phyloP scores from a whole-genome alignment of 2,888 invertebrate genomes.

The Parasteatoda lunata region DNA sequence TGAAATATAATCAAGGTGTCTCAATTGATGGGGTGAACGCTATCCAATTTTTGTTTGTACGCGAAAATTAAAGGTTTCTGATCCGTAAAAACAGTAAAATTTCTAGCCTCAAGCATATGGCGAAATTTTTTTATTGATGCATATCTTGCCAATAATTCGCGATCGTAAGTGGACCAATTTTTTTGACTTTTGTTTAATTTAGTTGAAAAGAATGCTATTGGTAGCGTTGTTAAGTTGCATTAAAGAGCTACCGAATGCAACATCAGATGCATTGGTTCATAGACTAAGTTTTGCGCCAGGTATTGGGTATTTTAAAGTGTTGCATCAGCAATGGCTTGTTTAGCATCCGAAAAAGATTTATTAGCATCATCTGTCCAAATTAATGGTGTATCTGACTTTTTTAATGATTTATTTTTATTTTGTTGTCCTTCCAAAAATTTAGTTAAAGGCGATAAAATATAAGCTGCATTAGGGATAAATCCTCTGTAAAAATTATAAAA shows the following conservation, averaged over 20 bases:
- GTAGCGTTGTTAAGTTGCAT: slow-evolving; percentile 3
- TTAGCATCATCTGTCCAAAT: slow-evolving; percentile 20
- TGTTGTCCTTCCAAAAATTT: slow-evolving; percentile 24
- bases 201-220: slow-evolving; percentile 33
- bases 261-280: slow-evolving; percentile 16
- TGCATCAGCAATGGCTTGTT: slow-evolving; percentile 23
- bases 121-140: slow-evolving; percentile 70
- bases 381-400: slow-evolving; percentile 11
- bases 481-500: slow-evolving; percentile 49
- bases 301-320: not conserved
- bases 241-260: slow-evolving; percentile 8
- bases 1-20: slow-evolving; percentile 72
- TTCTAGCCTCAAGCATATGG: slow-evolving; percentile 67
- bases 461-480: slow-evolving; percentile 44
- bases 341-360: slow-evolving; percentile 26
- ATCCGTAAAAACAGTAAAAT: slow-evolving; percentile 20
- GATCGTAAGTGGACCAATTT: slow-evolving; percentile 58
- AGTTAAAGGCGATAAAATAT: slow-evolving; percentile 23
- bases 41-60: slow-evolving; percentile 11
- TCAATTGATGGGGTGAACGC: slow-evolving; percentile 71
- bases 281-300: slow-evolving; percentile 12
- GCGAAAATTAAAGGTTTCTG: slow-evolving; percentile 4
- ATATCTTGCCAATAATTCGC: slow-evolving; percentile 71
- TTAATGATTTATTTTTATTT: slow-evolving; percentile 23
- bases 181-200: slow-evolving; percentile 16